Base-by-base conservation (phyloP, 2,888 invertebrate genomes). In the Entomobrya proxima region DNA sequence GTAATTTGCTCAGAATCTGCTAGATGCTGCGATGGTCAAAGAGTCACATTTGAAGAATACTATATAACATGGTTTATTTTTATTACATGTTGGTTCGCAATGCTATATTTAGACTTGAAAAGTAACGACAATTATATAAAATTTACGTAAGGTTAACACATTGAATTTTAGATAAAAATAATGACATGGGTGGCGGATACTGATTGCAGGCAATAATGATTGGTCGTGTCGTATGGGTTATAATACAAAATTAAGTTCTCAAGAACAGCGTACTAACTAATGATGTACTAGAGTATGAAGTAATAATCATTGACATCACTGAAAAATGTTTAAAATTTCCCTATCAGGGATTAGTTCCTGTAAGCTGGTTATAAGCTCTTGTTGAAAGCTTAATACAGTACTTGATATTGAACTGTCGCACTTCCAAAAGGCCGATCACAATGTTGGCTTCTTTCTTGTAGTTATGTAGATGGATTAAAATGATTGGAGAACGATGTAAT, bases 281-380 rank as follows among this genome's bases (percentile, higher is more conserved):
- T n/a, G 6, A n/a, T 47, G 47, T 47, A 11, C 55, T 55, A 11
- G 4, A 13, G 21, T 4, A 55, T 24, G 4, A 11, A 18, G 37
- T 37, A n/a, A 44, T 44, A 58, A n/a, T n/a, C n/a, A 61, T 77
- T 61, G 77, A 37, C 32, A 55, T 77, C 50, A 64, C 50, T 78
- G 64, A 47, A 64, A 64, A 78, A 30, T 78, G 78, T 50, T 64
- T 78, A 78, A 78, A 78, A 64, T 64, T 78, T 50, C 64, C 47
- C 32, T 47, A 78, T 64, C 78, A 64, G 50, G 40, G 78, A 78
- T 78, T 64, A 77, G 18, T 27, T 40, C 40, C 27, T 55, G n/a
- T 44, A 79, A 30, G 47, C 79, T 44, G 44, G 37, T 35, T 52
- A 9, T 18, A 32, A 18, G 24, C 18, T 32, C 18, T 21, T 55